These are phyloP conservation scores for Mormyrops boulengeri DNA, from an alignment of 2,797 vertebrate species.

Conservation along the genomic window DNA sequence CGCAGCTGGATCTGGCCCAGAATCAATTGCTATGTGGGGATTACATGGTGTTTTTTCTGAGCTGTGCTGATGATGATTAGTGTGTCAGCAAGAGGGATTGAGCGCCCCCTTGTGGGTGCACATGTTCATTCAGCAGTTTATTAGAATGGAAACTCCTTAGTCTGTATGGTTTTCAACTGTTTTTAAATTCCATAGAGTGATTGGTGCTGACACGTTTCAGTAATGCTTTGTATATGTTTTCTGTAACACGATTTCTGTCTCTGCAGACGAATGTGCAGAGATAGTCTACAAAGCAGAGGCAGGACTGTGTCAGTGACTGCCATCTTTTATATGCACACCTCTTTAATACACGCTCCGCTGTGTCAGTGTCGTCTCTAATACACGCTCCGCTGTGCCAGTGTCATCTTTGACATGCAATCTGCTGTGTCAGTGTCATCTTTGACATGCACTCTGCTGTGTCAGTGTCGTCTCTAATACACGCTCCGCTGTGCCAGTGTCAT, in stretches of 20 bases:
- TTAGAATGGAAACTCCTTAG: not conserved
- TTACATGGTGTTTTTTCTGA: not conserved
- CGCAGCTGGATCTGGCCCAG: not conserved
- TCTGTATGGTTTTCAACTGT: not conserved
- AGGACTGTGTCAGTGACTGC: not conserved
- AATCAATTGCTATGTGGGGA: not conserved
- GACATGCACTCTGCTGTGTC: conserved; percentile 50
- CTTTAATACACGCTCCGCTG: conserved; percentile 69
- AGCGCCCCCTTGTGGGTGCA: not conserved
- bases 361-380: conserved; percentile 95
- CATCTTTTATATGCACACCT: no score
- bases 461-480: no score
- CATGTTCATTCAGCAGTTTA: not conserved
- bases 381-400: no score
- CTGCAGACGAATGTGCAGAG: not conserved
- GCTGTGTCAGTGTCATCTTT: conserved; percentile 88
- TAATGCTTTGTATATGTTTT: not conserved
- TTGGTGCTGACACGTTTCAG: not conserved
- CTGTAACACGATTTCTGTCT: conserved; percentile 58
- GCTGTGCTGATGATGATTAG: not conserved
- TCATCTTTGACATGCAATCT: conserved; percentile 3
- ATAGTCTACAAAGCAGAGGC: not conserved
- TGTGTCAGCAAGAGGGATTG: not conserved
- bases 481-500: no score
- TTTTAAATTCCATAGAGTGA: not conserved